Conservation (phyloP, 30 jellyfish, hydroid and myxozoan genomes). For the Clytia hemisphaerica region DNA sequence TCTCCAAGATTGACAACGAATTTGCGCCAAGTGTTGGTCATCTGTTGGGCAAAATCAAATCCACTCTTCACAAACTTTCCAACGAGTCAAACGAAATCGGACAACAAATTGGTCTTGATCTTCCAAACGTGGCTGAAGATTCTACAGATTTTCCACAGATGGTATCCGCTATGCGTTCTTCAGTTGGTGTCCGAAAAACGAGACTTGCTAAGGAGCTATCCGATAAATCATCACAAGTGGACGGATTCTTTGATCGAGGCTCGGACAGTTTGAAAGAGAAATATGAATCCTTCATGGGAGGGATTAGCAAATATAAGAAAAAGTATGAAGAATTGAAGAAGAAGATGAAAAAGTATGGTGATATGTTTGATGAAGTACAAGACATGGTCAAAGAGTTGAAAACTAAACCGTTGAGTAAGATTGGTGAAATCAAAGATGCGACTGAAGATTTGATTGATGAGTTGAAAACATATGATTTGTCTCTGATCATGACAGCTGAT, state of each 20-base stretch:
- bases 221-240: not conserved
- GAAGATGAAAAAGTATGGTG: slow-evolving; percentile 44
- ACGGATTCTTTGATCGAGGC: not conserved
- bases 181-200: not conserved
- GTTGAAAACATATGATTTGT: slow-evolving; percentile 45
- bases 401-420: slow-evolving; percentile 66
- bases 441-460: slow-evolving; percentile 42
- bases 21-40: slow-evolving; percentile 12
- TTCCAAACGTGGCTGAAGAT: not conserved
- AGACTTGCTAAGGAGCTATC: not conserved
- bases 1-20: too few species aligned
- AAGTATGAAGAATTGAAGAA: slow-evolving; percentile 26
- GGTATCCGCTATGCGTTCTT: slow-evolving; percentile 6
- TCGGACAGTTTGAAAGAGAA: not conserved
- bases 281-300: slow-evolving; percentile 1
- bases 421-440: slow-evolving; percentile 75
- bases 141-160: too few species aligned
- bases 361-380: slow-evolving; percentile 46
- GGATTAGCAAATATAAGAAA: not conserved
- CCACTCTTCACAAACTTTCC: not conserved
- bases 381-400: slow-evolving; percentile 49
- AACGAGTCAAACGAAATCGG: not conserved
- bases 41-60: not conserved
- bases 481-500: slow-evolving; percentile 47
- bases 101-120: not conserved